Evolutionary conservation across 2,797 vertebrate species (phyloP).

Genomic region (Bovichtus variegatus): DNA sequence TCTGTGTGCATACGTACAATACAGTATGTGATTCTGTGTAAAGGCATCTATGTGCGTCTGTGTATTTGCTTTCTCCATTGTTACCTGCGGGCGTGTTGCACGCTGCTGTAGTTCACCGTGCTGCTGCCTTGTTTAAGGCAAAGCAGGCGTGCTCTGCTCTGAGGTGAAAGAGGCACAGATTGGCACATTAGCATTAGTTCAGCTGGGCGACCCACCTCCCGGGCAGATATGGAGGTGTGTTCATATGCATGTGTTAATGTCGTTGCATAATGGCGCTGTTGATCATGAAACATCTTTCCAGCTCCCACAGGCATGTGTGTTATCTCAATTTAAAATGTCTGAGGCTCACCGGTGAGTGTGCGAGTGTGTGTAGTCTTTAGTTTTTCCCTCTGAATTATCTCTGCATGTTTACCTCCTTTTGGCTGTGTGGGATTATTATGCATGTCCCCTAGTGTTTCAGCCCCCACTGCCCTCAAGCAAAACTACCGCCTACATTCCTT

Average conservation of each 20-base stretch:
- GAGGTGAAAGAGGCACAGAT: constrained; percentile 48
- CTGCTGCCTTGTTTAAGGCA: constrained; percentile 49
- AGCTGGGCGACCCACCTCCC: constrained; percentile 38
- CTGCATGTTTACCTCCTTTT: constrained; percentile 13
- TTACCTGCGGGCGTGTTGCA: constrained; percentile 42
- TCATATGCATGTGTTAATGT: constrained; percentile 36
- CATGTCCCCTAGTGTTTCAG: constrained; percentile 15
- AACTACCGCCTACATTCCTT: constrained; percentile 48
- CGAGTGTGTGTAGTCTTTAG: constrained; percentile 11
- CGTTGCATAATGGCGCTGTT: constrained; percentile 43
- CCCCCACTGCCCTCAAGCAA: constrained; percentile 49
- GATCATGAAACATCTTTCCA: constrained; percentile 30
- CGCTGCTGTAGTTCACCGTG: constrained; percentile 13
- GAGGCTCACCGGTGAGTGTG: constrained; percentile 23
- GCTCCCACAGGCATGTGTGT: constrained; percentile 22
- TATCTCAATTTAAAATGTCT: constrained; percentile 26
- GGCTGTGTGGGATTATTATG: constrained; percentile 39
- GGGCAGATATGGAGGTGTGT: constrained; percentile 35
- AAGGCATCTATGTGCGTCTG: background rate
- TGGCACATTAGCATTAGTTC: constrained; percentile 64
- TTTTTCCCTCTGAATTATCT: constrained; percentile 10
- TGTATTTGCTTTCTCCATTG: constrained; percentile 24
- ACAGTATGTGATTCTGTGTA: background rate
- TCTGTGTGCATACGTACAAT: background rate
- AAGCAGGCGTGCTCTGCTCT: constrained; percentile 24